Conservation (phyloP, 2,888 invertebrate genomes). For the Microctonus hyperodae region DNA sequence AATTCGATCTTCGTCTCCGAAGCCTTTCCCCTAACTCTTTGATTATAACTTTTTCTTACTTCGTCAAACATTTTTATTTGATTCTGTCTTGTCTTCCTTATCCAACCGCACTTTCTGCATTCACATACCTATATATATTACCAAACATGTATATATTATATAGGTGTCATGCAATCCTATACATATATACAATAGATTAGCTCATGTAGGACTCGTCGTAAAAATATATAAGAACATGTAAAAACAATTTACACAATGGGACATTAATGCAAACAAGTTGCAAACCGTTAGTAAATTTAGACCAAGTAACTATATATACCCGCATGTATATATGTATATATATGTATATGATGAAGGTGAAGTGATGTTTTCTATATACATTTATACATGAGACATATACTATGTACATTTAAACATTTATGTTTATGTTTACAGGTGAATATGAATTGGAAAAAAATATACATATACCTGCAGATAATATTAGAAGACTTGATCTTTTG, state of each 20-base stretch:
- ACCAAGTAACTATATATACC: background rate
- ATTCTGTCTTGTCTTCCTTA: too few species aligned
- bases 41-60: background rate
- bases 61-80: background rate
- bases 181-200: too few species aligned
- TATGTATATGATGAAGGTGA: too few species aligned
- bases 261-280: background rate
- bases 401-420: too few species aligned
- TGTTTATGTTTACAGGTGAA: background rate
- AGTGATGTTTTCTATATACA: too few species aligned
- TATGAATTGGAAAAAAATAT: conserved; percentile 6
- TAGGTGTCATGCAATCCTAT: too few species aligned
- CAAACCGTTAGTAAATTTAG: background rate
- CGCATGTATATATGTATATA: background rate
- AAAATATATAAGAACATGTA: background rate
- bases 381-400: too few species aligned
- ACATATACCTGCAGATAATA: conserved; percentile 20
- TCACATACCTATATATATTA: too few species aligned
- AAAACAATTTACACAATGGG: background rate
- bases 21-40: background rate
- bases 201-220: background rate
- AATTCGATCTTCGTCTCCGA: conserved; percentile 43
- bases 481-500: conserved; percentile 13
- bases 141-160: too few species aligned
- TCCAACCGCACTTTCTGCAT: too few species aligned